Evolutionary conservation across 2,797 vertebrate genomes (phyloP), one percentile per base, ranked within the genome.

Genomic region (Mus caroli): DNA sequence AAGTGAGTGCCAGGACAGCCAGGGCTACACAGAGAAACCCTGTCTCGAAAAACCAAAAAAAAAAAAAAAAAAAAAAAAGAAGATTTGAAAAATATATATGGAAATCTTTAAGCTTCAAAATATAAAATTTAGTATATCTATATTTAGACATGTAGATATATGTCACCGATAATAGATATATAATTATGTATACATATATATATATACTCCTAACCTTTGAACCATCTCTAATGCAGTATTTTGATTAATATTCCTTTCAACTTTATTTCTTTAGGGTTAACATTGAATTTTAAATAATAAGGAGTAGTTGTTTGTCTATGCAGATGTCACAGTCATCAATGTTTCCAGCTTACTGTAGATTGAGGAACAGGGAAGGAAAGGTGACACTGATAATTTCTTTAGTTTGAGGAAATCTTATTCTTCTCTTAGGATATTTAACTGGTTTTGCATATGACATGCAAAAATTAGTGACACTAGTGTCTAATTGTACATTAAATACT

Each of bases 281-380:
- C 34, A 50, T 56, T 83, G 78, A 64, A 43, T 78, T 87, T 94
- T 89, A 54, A 91, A 77, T 86, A 73, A 91, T 43, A 76, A 92
- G n/a, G 13, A 94, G 17, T 6, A 80, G 20, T 82, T 14, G 11
- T 89, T 79, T 9, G 8, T 83, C 46, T 43, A 60, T 40, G 17
- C 6, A 78, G 34, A 28, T 31, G 34, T 58, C 10, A 15, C n/a
- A 75, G 28, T 82, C 12, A 80, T 93, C 54, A 87, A 62, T 67
- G 28, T 84, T 28, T 76, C 3, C 87, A 93, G 14, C 40, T 14
- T 19, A 40, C 5, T 78, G 31, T 40, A 91, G 6, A 75, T 0
- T 46, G 94, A 80, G 43, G 7, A 58, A 56, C 28, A 83, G 37
- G 82, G 20, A 28, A 60, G 6, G 3, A 67, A 79, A 9, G 1